phyloP scores from a whole-genome alignment of 1,140 invertebrate species.

The Pachypeltis micranthus region DNA sequence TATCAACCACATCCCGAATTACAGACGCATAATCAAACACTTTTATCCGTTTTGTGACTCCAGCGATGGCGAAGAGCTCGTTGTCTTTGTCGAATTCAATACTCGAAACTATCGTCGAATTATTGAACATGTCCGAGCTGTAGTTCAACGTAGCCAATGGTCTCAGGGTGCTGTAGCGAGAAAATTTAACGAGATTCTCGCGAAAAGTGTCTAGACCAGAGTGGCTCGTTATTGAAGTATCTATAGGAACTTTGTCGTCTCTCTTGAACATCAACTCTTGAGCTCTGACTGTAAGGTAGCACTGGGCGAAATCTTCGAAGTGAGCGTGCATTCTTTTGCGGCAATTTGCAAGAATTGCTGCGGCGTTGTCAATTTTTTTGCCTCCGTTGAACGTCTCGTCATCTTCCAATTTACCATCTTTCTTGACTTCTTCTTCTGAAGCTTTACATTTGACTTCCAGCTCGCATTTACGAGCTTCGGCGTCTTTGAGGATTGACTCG shows the following conservation, averaged over 20 bases:
- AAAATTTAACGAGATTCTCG: slow-evolving; percentile 80
- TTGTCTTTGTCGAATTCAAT: slow-evolving; percentile 96
- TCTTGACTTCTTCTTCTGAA: slow-evolving; percentile 23
- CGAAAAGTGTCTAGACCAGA: slow-evolving; percentile 66
- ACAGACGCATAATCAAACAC: slow-evolving; percentile 83
- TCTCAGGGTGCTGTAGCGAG: slow-evolving; percentile 63
- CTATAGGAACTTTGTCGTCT: slow-evolving; percentile 26
- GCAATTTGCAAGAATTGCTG: slow-evolving; percentile 46
- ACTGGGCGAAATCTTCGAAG: slow-evolving; percentile 81
- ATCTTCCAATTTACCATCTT: slow-evolving; percentile 3
- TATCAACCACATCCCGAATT: slow-evolving; percentile 66
- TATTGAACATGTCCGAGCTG: slow-evolving; percentile 75
- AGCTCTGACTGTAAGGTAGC: slow-evolving; percentile 66
- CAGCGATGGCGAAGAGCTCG: slow-evolving; percentile 92
- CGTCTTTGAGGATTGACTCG: slow-evolving; percentile 60
- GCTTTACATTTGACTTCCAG: slow-evolving; percentile 35
- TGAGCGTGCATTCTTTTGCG: slow-evolving; percentile 69
- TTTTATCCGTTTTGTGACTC: slow-evolving; percentile 91
- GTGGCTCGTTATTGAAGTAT: slow-evolving; percentile 23
- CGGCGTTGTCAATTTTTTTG: slow-evolving; percentile 32
- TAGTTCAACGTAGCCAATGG: slow-evolving; percentile 82
- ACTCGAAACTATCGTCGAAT: slow-evolving; percentile 87
- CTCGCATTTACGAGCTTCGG: slow-evolving; percentile 36
- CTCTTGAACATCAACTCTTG: slow-evolving; percentile 54
- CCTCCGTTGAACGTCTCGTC: slow-evolving; percentile 38